Evolutionary conservation across 2,113 vertebrate genomes (phyloP), one percentile per base, ranked within the genome.

Genomic region (Chionis minor): DNA sequence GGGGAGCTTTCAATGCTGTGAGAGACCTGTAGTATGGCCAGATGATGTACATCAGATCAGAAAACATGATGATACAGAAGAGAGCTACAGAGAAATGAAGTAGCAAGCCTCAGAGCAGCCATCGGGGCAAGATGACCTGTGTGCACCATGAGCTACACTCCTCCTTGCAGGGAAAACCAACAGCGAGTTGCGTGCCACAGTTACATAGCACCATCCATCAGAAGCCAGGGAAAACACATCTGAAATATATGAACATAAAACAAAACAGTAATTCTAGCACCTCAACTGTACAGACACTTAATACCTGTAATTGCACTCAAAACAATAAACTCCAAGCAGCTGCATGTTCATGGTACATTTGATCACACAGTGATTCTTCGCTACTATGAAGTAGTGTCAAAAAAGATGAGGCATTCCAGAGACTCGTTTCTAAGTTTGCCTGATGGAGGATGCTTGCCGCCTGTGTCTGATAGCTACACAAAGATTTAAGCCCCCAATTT

Each of bases 271-370:
- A 55, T 74, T 86, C 44, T 33, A 88, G 47, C 21, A 71, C 20
- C 45, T 92, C 35, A 74, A 88, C 28, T 61, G 8, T 40, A 35
- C 21, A 63, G 69, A 75, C 30, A 81, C 20, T 49, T 81, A 58
- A 72, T 69, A 81, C 23, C 9, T 92, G 30, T 55, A 86, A 94
- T 14, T 47, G 15, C 58, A 74, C 87, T 85, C 38, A 77, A 75
- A 90, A 79, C 63, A 81, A 75, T 11, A 30, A 58, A 74, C 12
- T 88, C 30, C 55, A 66, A 45, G 54, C 18, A 93, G 52, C 9
- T 5, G 13, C 38, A 49, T 1, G 0, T 61, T 74, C 52, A 81
- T 0, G 0, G 30, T 35, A 83, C 19, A 40, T 49, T 84, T 56
- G 40, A 84, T 73, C 70, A 92, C 10, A 49, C 21, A 49, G 24